Evolutionary conservation across 2,797 vertebrate genomes (phyloP).

Genomic region (Trematomus bernacchii): DNA sequence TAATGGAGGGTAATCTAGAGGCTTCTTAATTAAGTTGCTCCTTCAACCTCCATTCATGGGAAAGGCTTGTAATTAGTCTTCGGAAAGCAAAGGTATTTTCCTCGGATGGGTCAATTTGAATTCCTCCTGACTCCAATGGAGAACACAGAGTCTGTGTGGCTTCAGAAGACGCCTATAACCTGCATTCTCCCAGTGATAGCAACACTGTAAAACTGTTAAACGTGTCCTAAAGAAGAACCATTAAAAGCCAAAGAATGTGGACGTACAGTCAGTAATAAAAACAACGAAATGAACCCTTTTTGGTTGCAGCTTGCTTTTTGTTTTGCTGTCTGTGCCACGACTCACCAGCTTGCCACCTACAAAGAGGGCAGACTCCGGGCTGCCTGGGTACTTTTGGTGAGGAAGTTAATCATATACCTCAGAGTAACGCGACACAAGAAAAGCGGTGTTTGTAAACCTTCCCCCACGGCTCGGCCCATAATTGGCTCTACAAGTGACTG

Average conservation of each 20-base stretch:
- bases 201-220: conserved; percentile 72
- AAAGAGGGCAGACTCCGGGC: conserved; percentile 76
- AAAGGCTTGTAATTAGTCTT: conserved; percentile 79
- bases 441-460: conserved; percentile 86
- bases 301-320: conserved; percentile 38
- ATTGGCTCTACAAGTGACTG: conserved; percentile 87
- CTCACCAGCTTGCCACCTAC: conserved; percentile 80
- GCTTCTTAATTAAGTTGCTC: conserved; percentile 76
- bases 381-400: conserved; percentile 79
- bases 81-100: conserved; percentile 75
- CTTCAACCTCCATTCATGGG: conserved; percentile 72
- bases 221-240: conserved; percentile 58
- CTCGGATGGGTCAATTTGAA: conserved; percentile 70
- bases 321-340: conserved; percentile 65
- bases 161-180: conserved; percentile 67
- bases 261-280: conserved; percentile 60
- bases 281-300: conserved; percentile 58
- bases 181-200: conserved; percentile 70
- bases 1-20: conserved; percentile 62
- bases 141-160: conserved; percentile 57
- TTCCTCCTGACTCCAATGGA: conserved; percentile 67
- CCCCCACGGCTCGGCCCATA: conserved; percentile 81
- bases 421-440: conserved; percentile 82
- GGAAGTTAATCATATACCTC: conserved; percentile 88
- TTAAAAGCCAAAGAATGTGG: conserved; percentile 74